phyloP scores from a whole-genome alignment of 2,888 invertebrate genomes.

The Adineta ricciae region DNA sequence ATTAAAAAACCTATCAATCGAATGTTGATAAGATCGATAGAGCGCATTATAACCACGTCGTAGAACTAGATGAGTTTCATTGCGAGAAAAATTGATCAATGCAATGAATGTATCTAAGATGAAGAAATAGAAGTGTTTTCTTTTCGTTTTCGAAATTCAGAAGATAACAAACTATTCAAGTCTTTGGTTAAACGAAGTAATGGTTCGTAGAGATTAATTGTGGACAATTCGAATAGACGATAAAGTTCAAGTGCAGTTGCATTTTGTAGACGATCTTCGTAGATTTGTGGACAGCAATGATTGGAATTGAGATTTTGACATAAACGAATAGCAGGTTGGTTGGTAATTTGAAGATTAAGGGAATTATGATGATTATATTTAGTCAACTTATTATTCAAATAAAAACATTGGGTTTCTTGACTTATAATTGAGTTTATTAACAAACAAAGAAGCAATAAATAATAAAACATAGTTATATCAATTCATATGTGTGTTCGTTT shows the following conservation, averaged over 20 bases:
- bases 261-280: slow-evolving; percentile 1
- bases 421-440: too few species aligned
- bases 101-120: not conserved
- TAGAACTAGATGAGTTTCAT: slow-evolving; percentile 2
- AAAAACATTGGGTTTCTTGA: not conserved
- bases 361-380: not conserved
- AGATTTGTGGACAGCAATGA: not conserved
- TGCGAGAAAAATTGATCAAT: not conserved
- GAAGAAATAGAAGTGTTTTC: too few species aligned
- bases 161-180: not conserved
- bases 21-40: not conserved
- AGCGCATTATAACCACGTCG: not conserved
- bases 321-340: not conserved
- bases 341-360: not conserved
- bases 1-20: not conserved
- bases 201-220: not conserved
- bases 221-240: not conserved
- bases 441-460: too few species aligned
- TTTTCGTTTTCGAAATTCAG: too few species aligned
- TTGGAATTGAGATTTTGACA: not conserved
- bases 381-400: not conserved
- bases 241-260: slow-evolving; percentile 14
- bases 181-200: not conserved
- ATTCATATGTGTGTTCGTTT: too few species aligned
- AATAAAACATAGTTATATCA: too few species aligned